Evolutionary conservation across 2,797 vertebrate species (phyloP), one percentile per base, ranked within the genome.

Genomic region (Luscinia megarhynchos): DNA sequence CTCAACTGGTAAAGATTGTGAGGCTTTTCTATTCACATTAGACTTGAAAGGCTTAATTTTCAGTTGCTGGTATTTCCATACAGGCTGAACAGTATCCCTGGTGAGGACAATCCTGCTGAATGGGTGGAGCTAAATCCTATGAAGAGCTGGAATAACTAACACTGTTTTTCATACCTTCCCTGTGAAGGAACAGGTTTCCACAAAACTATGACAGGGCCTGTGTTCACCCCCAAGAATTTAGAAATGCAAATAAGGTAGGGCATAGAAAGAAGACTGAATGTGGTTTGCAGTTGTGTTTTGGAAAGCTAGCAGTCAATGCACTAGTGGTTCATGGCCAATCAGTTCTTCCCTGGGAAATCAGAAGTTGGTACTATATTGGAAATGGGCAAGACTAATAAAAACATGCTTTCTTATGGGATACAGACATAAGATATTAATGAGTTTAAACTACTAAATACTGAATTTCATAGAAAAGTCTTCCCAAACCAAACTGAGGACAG

Each of bases 101-200:
- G 30, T 55, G 48, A 90, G 74, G 32, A 90, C 67, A 87, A 69
- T 69, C 62, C 84, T 90, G 78, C 34, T 63, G 55, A 87, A 77
- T 58, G 55, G 45, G 67, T 66, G n/a, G 59, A 94, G 92, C 20
- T 16, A 87, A 84, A 81, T 48, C 55, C 74, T 92, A 17, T 45
- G 81, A 95, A 85, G 57, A 90, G 12, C 64, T 91, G 64, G 32
- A 53, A 89, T 66, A 62, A 89, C 59, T 51, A 86, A 77, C 12
- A 30, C 51, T 76, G 26, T 87, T 93, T 94, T 88, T 41, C 69
- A 55, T 45, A 85, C 72, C 45, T 67, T 93, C 53, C 57, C 17
- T 84, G 50, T 68, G 83, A 94, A 91, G 77, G 84, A 95, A 84
- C 34, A 89, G 63, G 72, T 91, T 94, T 95, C 48, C 63, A 79